Evolutionary conservation across 1,140 invertebrate genomes (phyloP).

Genomic region (Ctenoplectra terminalis): DNA sequence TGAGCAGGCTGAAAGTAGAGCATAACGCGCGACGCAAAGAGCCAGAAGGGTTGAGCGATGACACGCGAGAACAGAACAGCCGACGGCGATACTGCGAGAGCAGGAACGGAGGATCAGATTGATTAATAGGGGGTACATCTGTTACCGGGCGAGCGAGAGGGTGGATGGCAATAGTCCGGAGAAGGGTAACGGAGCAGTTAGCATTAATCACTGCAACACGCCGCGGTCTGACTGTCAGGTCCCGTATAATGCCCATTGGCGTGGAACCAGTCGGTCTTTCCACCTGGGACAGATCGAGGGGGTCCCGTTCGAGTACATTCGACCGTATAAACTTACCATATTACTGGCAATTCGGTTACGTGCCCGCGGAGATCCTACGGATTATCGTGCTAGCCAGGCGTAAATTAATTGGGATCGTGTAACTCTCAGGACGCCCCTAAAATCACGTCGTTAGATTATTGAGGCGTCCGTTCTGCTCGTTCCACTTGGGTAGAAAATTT

Average conservation of each 20-base stretch:
- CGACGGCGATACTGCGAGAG: constrained; percentile 72
- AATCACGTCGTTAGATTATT: background rate
- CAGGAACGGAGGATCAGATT: constrained; percentile 76
- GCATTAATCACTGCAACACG: constrained; percentile 82
- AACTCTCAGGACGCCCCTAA: background rate
- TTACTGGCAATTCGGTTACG: constrained; percentile 51
- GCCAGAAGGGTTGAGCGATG: constrained; percentile 74
- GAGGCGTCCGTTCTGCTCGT: background rate
- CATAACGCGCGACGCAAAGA: constrained; percentile 54
- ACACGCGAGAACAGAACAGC: constrained; percentile 73
- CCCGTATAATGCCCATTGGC: constrained; percentile 78
- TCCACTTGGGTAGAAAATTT: background rate
- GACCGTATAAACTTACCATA: constrained; percentile 67
- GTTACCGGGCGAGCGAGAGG: constrained; percentile 78
- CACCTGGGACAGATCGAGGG: constrained; percentile 60
- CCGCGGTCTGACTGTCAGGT: constrained; percentile 74
- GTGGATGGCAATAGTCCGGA: constrained; percentile 77
- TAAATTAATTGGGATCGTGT: constrained; percentile 42
- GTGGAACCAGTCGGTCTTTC: constrained; percentile 67
- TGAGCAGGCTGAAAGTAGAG: constrained; percentile 27
- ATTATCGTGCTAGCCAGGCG: constrained; percentile 41
- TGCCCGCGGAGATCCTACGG: constrained; percentile 42
- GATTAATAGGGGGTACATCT: constrained; percentile 82
- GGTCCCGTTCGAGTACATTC: constrained; percentile 61
- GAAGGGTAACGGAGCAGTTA: constrained; percentile 79